Percentiles rank a stretch among this genome's conserved stretches.
Conservation (phyloP, 2,113 vertebrate species). For the Cygnus atratus region DNA sequence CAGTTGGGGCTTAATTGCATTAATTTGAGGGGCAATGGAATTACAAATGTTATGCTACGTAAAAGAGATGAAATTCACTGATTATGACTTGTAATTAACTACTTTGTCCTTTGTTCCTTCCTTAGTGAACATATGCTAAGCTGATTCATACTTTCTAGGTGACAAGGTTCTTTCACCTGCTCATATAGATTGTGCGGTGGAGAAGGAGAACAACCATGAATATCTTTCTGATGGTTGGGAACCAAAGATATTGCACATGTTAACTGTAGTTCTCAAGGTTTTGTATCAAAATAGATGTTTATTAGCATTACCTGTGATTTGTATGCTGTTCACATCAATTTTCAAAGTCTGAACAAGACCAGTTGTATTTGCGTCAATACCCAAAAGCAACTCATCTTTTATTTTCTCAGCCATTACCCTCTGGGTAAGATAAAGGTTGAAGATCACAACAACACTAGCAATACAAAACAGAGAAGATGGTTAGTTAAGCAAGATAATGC, state of each 20-base stretch:
- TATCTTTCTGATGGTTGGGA: neutral
- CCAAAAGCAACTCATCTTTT: conserved; percentile 69
- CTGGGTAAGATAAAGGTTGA: conserved; percentile 71
- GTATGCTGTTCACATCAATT: conserved; percentile 76
- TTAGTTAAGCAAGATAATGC: neutral
- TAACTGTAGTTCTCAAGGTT: conserved; percentile 19
- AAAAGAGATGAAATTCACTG: neutral
- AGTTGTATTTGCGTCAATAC: conserved; percentile 60
- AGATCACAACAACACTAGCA: conserved; percentile 67
- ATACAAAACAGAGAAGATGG: neutral
- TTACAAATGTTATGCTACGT: neutral
- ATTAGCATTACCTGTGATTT: conserved; percentile 73
- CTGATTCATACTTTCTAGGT: neutral
- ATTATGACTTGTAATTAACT: neutral
- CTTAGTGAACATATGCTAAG: neutral
- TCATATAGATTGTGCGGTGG: neutral
- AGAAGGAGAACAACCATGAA: neutral
- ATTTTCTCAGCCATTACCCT: conserved; percentile 54
- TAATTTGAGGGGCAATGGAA: neutral
- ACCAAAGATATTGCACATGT: neutral
- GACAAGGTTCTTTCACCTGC: neutral
- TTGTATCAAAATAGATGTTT: conserved; percentile 11
- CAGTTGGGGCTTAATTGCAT: neutral
- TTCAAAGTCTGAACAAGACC: conserved; percentile 54
- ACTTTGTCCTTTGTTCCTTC: neutral